Conservation (phyloP, 2,888 invertebrate genomes). For the Stenolophus ochropezus region DNA sequence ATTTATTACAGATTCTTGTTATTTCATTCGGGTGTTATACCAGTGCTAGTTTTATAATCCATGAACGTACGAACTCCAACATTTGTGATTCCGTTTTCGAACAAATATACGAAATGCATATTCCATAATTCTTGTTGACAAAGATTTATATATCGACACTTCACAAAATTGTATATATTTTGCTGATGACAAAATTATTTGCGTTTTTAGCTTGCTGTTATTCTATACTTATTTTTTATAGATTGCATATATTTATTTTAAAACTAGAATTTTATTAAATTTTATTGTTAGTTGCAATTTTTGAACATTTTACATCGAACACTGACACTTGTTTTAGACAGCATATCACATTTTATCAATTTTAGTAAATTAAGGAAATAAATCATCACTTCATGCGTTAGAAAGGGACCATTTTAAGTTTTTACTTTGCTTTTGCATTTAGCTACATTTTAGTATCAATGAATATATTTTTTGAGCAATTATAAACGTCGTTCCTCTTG, state of each 20-base stretch:
- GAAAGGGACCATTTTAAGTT: constrained; percentile 37
- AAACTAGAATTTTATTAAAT: constrained; percentile 36
- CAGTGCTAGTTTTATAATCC: constrained; percentile 30
- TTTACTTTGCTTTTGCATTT: constrained; percentile 37
- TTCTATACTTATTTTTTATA: constrained; percentile 38
- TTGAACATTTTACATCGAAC: constrained; percentile 17
- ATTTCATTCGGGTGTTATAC: constrained; percentile 33
- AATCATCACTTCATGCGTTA: not conserved
- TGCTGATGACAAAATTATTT: constrained; percentile 9
- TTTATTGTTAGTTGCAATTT: constrained; percentile 35
- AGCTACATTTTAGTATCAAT: constrained; percentile 14
- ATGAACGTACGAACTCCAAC: constrained; percentile 30
- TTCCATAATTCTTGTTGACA: constrained; percentile 32
- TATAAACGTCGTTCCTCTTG: constrained; percentile 42
- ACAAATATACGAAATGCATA: constrained; percentile 23
- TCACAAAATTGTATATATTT: constrained; percentile 21
- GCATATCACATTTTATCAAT: constrained; percentile 24
- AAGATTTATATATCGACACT: constrained; percentile 8
- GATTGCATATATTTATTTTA: constrained; percentile 38
- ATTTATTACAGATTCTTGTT: not conserved
- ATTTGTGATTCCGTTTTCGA: constrained; percentile 41
- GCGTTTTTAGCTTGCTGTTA: constrained; percentile 42
- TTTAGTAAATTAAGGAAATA: not conserved
- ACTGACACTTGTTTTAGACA: constrained; percentile 28
- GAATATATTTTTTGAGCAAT: constrained; percentile 13